Conservation (phyloP, 2,113 vertebrate species). For the Galeopterus variegatus region DNA sequence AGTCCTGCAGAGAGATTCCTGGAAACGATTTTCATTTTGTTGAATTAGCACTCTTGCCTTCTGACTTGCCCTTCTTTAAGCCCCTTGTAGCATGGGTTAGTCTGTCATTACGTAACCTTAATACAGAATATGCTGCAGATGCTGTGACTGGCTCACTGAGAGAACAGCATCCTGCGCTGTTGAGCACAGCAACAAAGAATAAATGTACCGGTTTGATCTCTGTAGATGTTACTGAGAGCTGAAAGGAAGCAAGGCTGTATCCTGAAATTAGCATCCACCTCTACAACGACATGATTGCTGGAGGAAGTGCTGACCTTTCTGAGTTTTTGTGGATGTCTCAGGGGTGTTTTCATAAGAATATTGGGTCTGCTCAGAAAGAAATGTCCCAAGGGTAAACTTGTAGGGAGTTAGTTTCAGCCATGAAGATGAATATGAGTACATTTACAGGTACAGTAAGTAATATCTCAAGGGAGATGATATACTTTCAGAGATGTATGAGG, state of each 20-base stretch:
- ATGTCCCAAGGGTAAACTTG: slow-evolving; percentile 23
- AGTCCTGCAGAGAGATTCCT: slow-evolving; percentile 16
- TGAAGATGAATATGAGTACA: slow-evolving; percentile 43
- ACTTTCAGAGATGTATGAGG: slow-evolving; percentile 25
- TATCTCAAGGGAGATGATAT: slow-evolving; percentile 41
- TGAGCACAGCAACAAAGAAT: background rate
- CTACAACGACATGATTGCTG: background rate
- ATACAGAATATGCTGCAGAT: background rate
- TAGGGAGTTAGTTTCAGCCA: slow-evolving; percentile 32
- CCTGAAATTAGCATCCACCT: slow-evolving; percentile 40
- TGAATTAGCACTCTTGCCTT: background rate
- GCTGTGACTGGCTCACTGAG: background rate
- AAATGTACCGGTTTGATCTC: background rate
- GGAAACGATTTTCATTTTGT: slow-evolving; percentile 55
- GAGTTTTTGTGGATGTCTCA: slow-evolving; percentile 46
- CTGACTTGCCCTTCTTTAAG: background rate
- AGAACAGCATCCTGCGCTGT: background rate
- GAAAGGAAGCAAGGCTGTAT: slow-evolving; percentile 62
- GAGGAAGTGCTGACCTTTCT: slow-evolving; percentile 50
- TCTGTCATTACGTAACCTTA: slow-evolving; percentile 74
- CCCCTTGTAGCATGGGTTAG: background rate
- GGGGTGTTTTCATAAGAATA: slow-evolving; percentile 56
- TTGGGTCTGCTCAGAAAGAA: slow-evolving; percentile 52
- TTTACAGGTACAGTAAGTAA: slow-evolving; percentile 52
- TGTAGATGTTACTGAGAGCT: background rate